Evolutionary conservation across 1,140 invertebrate genomes (phyloP), one percentile per base, ranked within the genome.

Genomic region (Doryteuthis pealeii): DNA sequence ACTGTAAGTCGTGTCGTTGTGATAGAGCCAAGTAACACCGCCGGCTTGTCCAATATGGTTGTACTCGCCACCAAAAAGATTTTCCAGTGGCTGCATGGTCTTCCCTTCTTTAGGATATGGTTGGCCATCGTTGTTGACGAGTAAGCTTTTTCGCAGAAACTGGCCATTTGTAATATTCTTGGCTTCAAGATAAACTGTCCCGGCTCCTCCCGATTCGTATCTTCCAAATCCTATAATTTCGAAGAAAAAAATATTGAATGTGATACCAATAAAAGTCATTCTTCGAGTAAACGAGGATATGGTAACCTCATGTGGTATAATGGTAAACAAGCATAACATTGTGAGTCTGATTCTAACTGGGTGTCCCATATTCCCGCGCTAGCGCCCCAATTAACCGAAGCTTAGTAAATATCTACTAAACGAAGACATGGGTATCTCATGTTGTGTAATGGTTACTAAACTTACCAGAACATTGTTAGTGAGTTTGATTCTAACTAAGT

Each of bases 11-110:
- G 72, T 28, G 2, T 70, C 30, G 22, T 79, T 66, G 72, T 82
- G 77, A 70, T 79, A 82, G 15, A 84, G 72, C 83, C 83, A 84
- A 0, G 81, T 83, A 14, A 84, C 76, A 2, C 81, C 83, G 30
- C 83, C 83, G 26, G 76, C 74, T 68, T 77, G 70, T 14, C 75
- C 77, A 67, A 82, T 80, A 70, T 83, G 75, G 31, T 40, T 45
- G 73, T 82, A 84, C 8, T 77, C 67, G 62, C 83, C 83, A 54
- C 80, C 72, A 1, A 79, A 71, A 3, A 84, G 75, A 67, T 76
- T 78, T 67, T 77, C 74, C 15, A 80, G 67, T 14, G 78, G 79
- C 14, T 79, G 54, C 18, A 6, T 45, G 28, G 75, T 74, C 14
- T 70, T 49, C 14, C 73, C 32, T 45, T 78, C 78, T 28, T 75